Base-by-base conservation (phyloP, 2,888 invertebrate species). In the Eremobia ochroleuca region DNA sequence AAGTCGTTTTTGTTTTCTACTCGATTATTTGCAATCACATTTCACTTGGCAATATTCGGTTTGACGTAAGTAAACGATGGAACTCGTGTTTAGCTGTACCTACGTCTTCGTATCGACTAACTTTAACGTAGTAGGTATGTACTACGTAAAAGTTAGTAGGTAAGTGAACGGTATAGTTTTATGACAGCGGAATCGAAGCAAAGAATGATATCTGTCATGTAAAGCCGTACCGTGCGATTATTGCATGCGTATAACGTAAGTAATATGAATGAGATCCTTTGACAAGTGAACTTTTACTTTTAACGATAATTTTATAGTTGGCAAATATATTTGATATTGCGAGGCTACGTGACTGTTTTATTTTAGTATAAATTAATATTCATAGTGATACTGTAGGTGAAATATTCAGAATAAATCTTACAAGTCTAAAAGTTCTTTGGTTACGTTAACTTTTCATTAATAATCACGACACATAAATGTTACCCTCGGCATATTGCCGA, bases 171-270 rank as follows among this genome's bases (percentile, higher is more conserved):
- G n/a, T 76, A 62, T 80, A 77, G 77, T 87, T 87, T 85, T 85
- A 82, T 67, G 64, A 82, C 13, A 40, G 34, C 77, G 70, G 77
- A 83, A 82, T 78, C 37, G 31, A 43, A 37, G 43, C 49, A 73
- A 66, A 73, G 65, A 85, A 88, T 72, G 77, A 79, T 66, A 81
- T 67, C 61, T 68, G 79, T 77, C 85, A 87, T 88, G 87, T 87
- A 28, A 88, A 68, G 28, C n/a, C 70, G 46, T 80, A 49, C 62
- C 79, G 59, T 49, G 43, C n/a, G 4, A 40, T 68, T 37, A 79
- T 77, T 88, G 78, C 64, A 88, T 78, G 64, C 71, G 58, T 66
- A 70, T 62, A 76, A 79, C 83, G 9, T 37, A 37, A 2, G 77
- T 66, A 65, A 76, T 67, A 74, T 58, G 64, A 84, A 86, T 76